A percentile compares a stretch with the other conserved stretches of the same genome.
Conservation (phyloP, 2,113 vertebrate species). For the Sylvia atricapilla region DNA sequence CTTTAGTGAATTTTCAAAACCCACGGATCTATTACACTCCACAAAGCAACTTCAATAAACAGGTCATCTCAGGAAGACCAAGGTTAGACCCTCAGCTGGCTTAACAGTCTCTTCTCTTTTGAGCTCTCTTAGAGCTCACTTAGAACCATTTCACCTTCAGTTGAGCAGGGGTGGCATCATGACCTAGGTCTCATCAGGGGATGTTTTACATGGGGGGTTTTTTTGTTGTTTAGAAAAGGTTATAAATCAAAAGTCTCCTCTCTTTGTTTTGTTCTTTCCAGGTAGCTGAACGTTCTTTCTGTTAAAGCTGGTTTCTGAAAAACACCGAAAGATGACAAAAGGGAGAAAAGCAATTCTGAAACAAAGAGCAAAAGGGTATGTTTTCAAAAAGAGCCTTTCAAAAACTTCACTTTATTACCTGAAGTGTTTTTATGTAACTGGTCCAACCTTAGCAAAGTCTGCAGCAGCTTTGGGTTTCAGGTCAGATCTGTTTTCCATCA, state of each 20-base stretch:
- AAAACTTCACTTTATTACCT: not conserved
- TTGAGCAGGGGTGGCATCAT: not conserved
- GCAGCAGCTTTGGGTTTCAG: not conserved
- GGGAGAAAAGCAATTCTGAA: not conserved
- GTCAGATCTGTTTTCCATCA: not conserved
- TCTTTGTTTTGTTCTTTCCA: not conserved
- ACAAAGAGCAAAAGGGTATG: not conserved
- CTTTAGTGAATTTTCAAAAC: not conserved
- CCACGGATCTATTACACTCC: not conserved
- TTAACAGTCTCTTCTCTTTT: not conserved
- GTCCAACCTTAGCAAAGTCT: not conserved
- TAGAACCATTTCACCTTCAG: not conserved
- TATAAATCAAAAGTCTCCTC: not conserved
- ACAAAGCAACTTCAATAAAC: not conserved
- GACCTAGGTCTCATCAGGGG: not conserved
- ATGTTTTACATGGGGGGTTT: not conserved
- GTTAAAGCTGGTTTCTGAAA: not conserved
- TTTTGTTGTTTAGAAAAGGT: not conserved
- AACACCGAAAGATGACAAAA: not conserved
- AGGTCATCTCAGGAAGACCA: not conserved
- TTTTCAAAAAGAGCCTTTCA: not conserved
- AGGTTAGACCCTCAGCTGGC: not conserved
- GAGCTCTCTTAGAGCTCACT: not conserved
- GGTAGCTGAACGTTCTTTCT: not conserved
- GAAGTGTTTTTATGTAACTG: not conserved